A percentile compares a stretch with the other conserved stretches of the same genome.
phyloP scores from a whole-genome alignment of 1,140 invertebrate genomes.

The Temnothorax curvispinosus region DNA sequence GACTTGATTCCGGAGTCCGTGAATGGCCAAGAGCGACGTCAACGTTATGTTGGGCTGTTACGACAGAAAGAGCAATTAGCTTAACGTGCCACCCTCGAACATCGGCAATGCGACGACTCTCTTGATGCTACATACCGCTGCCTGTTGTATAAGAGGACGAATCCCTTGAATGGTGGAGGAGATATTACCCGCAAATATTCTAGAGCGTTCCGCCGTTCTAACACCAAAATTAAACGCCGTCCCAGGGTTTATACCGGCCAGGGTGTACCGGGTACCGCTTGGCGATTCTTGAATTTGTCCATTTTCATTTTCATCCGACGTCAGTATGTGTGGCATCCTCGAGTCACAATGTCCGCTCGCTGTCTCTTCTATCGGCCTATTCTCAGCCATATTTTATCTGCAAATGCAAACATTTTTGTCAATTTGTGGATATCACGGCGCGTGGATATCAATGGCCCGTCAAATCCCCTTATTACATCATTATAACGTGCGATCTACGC shows the following conservation, averaged over 20 bases:
- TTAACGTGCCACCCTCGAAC: conserved; percentile 49
- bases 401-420: neutral
- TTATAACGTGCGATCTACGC: neutral
- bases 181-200: conserved; percentile 85
- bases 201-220: conserved; percentile 82
- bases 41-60: conserved; percentile 76
- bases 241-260: conserved; percentile 21
- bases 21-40: conserved; percentile 78
- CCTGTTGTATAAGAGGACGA: conserved; percentile 85
- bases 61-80: neutral
- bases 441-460: neutral
- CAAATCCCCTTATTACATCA: neutral
- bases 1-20: conserved; percentile 68
- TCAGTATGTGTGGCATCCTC: neutral
- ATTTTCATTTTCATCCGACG: conserved; percentile 23
- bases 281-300: conserved; percentile 3
- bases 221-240: conserved; percentile 77
- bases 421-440: neutral
- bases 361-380: neutral
- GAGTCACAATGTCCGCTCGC: neutral
- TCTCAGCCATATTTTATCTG: conserved; percentile 55
- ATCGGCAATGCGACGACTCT: conserved; percentile 4
- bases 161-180: conserved; percentile 86
- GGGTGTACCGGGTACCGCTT: neutral
- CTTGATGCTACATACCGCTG: conserved; percentile 77